phyloP scores from a whole-genome alignment of 2,113 vertebrate genomes.

The Rhabdomys dilectus region DNA sequence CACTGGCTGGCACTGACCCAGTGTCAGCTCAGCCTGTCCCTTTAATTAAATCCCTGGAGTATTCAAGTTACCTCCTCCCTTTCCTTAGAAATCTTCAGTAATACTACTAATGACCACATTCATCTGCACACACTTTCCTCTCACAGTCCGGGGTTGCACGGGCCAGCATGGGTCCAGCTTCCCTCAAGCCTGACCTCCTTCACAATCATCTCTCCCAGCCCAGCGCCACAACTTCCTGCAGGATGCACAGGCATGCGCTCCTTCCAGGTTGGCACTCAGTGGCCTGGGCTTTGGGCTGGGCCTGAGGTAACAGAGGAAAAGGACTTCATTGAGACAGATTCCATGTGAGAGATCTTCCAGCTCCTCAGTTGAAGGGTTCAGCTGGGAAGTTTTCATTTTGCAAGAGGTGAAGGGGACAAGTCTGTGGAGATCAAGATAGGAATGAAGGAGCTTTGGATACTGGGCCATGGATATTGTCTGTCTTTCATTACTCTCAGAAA shows the following conservation, averaged over 20 bases:
- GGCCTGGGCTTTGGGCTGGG: neutral
- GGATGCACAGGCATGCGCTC: conserved; percentile 3
- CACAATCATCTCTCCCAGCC: neutral
- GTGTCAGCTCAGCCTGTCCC: neutral
- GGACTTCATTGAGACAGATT: neutral
- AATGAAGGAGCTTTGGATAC: neutral
- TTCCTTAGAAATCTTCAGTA: conserved; percentile 28
- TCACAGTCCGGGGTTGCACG: rapidly evolving
- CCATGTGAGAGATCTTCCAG: neutral
- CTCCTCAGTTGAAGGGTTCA: neutral
- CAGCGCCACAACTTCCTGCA: neutral
- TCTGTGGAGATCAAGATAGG: neutral
- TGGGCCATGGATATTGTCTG: neutral
- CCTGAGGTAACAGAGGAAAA: conserved; percentile 21
- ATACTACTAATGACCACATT: neutral
- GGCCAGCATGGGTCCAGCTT: rapidly evolving
- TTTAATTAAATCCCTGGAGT: neutral
- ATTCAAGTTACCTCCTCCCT: neutral
- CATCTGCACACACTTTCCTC: neutral
- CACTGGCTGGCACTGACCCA: neutral
- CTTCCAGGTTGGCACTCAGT: neutral
- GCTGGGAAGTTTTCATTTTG: neutral
- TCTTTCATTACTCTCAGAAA: neutral
- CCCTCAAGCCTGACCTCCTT: neutral
- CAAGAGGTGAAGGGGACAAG: neutral